Conservation (phyloP, 2,113 vertebrate genomes). For the Ailurus styani region DNA sequence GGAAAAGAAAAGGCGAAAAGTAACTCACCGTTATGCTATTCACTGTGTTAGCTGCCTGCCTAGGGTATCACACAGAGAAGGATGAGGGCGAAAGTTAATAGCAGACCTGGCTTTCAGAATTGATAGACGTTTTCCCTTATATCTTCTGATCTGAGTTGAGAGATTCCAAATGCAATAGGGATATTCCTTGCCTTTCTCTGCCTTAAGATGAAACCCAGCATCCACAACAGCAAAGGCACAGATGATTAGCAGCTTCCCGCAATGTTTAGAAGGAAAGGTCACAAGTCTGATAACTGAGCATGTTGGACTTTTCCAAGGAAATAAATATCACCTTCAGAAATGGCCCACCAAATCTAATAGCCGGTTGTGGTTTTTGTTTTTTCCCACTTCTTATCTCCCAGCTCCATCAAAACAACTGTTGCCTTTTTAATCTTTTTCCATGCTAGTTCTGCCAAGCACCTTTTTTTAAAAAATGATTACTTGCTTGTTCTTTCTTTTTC, state of each 20-base stretch:
- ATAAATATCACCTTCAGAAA: slow-evolving; percentile 18
- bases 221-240: not conserved
- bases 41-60: not conserved
- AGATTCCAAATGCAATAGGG: not conserved
- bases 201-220: not conserved
- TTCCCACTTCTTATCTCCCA: not conserved
- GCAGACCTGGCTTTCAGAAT: not conserved
- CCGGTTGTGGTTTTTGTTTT: not conserved
- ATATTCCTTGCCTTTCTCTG: not conserved
- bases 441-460: not conserved
- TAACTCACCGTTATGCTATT: not conserved
- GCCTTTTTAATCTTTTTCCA: not conserved
- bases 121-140: not conserved
- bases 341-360: not conserved
- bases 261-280: not conserved
- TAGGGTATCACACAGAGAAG: not conserved
- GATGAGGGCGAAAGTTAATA: not conserved
- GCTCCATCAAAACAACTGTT: not conserved
- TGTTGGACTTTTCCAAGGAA: not conserved
- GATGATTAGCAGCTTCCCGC: not conserved
- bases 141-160: not conserved
- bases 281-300: not conserved
- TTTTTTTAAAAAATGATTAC: not conserved
- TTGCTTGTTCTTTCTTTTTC: not conserved
- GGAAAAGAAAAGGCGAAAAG: not conserved